Evolutionary conservation across 2,888 invertebrate genomes (phyloP).

Genomic region (Volucella inanis): DNA sequence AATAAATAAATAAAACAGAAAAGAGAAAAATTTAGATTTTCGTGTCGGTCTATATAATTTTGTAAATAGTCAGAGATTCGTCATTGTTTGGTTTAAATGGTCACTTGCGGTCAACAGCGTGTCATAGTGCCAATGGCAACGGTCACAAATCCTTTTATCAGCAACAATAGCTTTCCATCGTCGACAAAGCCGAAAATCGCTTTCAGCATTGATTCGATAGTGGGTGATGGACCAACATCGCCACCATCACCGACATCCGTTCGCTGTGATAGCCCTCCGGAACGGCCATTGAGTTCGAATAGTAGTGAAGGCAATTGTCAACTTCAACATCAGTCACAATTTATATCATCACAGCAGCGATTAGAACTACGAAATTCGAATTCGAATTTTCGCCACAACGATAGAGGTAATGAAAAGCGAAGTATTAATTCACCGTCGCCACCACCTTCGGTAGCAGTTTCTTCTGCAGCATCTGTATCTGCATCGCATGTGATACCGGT

Average conservation of each 20-base stretch:
- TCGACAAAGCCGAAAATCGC: conserved; percentile 94
- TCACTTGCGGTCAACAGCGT: conserved; percentile 83
- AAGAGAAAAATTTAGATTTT: conserved; percentile 9
- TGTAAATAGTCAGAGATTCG: conserved; percentile 5
- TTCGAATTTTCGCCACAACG: conserved; percentile 64
- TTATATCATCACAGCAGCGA: conserved; percentile 72
- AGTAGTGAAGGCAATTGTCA: conserved; percentile 65
- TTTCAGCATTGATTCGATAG: conserved; percentile 97
- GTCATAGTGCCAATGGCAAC: conserved; percentile 96
- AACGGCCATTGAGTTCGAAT: conserved; percentile 71
- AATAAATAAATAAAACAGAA: background rate
- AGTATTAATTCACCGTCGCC: conserved; percentile 66
- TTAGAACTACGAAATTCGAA: conserved; percentile 78
- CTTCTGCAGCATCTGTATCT: conserved; percentile 80
- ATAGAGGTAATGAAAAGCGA: conserved; percentile 48
- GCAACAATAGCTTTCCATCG: conserved; percentile 66
- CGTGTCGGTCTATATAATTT: conserved; percentile 22
- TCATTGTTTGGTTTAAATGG: conserved; percentile 79
- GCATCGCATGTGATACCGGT: conserved; percentile 78
- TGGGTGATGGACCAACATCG: conserved; percentile 84
- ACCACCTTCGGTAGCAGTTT: conserved; percentile 60
- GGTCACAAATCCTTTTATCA: conserved; percentile 81
- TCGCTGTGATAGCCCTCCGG: conserved; percentile 78
- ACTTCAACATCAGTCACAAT: conserved; percentile 46
- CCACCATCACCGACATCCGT: conserved; percentile 75